Percentiles rank a stretch among this genome's conserved stretches.
Evolutionary conservation across 1,140 invertebrate species (phyloP).

Genomic region (Zaprionus kolodkinae): DNA sequence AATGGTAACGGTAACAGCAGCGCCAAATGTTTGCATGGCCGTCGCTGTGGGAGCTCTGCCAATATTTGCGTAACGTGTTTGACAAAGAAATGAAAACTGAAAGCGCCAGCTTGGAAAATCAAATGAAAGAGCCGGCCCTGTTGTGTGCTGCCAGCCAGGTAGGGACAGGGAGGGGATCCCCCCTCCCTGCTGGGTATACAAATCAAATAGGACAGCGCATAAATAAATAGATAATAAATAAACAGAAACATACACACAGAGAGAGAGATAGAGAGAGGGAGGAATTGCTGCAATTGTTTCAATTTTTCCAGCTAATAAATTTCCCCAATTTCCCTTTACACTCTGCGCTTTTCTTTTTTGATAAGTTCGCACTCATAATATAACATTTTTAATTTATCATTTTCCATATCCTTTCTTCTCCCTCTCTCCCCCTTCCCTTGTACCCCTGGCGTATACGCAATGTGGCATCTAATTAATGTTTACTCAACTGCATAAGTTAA

Average conservation of each 20-base stretch:
- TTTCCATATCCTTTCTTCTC: neutral
- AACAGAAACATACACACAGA: neutral
- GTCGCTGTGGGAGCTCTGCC: constrained; percentile 76
- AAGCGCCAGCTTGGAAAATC: constrained; percentile 82
- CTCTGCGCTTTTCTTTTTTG: neutral
- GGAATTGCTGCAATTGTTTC: no score
- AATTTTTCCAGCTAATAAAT: neutral
- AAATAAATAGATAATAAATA: constrained; percentile 31
- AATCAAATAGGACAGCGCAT: constrained; percentile 41
- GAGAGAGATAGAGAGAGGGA: neutral
- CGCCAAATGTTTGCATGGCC: constrained; percentile 71
- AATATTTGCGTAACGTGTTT: constrained; percentile 83
- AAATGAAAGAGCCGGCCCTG: constrained; percentile 57
- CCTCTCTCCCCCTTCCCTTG: neutral
- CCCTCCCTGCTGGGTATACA: neutral
- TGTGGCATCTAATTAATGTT: neutral
- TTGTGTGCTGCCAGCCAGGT: no score
- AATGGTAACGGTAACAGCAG: constrained; percentile 58
- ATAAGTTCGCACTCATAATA: neutral
- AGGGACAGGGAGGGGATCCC: neutral
- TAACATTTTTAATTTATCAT: constrained; percentile 21
- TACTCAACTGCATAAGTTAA: constrained; percentile 1
- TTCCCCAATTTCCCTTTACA: neutral
- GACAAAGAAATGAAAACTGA: constrained; percentile 83
- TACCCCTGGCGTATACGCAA: neutral